These are phyloP conservation scores for Potamilus streckersoni DNA, from an alignment of 1,140 invertebrate species.

Conservation along the genomic window DNA sequence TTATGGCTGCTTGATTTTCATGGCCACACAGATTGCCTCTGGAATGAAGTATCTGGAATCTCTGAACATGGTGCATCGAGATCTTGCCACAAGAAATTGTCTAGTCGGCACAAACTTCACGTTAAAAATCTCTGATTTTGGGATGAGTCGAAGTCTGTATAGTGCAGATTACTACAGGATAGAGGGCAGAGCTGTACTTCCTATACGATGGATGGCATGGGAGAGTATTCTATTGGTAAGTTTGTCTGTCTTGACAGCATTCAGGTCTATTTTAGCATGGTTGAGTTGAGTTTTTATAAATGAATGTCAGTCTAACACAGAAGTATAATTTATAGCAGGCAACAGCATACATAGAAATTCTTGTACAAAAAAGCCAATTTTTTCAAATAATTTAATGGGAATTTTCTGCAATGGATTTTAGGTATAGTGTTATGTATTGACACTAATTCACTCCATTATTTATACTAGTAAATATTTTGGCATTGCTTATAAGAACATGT, in stretches of 20 bases:
- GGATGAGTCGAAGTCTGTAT: conserved; percentile 89
- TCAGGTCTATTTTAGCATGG: no score
- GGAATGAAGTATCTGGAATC: conserved; percentile 90
- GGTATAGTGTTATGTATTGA: no score
- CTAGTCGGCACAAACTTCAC: conserved; percentile 86
- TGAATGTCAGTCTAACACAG: no score
- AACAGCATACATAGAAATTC: no score
- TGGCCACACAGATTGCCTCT: conserved; percentile 86
- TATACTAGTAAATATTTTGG: no score
- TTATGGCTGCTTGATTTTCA: conserved; percentile 83
- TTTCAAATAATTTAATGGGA: no score
- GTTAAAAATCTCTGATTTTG: conserved; percentile 92
- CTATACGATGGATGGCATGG: conserved; percentile 92
- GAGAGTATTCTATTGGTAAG: conserved; percentile 84
- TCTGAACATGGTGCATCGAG: conserved; percentile 82
- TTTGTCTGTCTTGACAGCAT: conserved; percentile 31
- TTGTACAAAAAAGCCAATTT: no score
- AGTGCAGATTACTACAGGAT: conserved; percentile 85
- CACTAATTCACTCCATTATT: no score
- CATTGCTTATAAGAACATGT: no score
- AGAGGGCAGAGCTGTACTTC: conserved; percentile 82
- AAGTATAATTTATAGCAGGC: no score
- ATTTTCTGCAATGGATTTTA: no score
- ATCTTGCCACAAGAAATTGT: conserved; percentile 85
- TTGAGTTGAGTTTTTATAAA: no score